These are phyloP conservation scores for Perdita meconis DNA, from an alignment of 2,888 invertebrate genomes.

Conservation along the genomic window DNA sequence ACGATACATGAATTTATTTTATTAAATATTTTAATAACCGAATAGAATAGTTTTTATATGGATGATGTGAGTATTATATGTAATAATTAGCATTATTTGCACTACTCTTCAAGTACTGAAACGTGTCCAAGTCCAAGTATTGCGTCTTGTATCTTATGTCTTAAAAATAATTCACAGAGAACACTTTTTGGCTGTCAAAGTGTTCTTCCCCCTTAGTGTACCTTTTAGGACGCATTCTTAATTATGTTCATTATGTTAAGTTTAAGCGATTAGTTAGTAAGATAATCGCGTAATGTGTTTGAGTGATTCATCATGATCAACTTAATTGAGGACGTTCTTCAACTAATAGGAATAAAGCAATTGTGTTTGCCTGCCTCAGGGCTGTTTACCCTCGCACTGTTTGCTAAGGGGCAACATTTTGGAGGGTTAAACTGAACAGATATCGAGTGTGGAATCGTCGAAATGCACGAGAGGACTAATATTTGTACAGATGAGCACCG, in stretches of 20 bases:
- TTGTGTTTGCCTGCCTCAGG: neutral
- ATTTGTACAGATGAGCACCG: constrained; percentile 33
- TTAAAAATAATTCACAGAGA: no score
- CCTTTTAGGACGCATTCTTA: neutral
- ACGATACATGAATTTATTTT: no score
- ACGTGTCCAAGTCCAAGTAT: no score
- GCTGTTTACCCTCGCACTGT: constrained; percentile 45
- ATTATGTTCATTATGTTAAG: neutral
- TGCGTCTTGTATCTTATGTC: no score
- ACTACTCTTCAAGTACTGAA: no score
- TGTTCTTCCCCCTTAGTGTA: no score
- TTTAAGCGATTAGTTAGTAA: neutral
- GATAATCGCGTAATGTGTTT: neutral
- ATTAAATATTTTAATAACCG: no score
- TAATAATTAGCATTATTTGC: no score
- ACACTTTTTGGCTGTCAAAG: no score
- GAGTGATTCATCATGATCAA: neutral
- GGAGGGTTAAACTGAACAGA: neutral
- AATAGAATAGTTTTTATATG: no score
- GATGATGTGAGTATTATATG: no score
- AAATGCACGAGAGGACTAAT: constrained; percentile 17
- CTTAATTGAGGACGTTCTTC: neutral
- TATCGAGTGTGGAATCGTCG: constrained; percentile 8
- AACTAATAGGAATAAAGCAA: neutral
- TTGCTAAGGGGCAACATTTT: constrained; percentile 18